Conservation (phyloP, 2,797 vertebrate species). For the Eulemur rubriventer region DNA sequence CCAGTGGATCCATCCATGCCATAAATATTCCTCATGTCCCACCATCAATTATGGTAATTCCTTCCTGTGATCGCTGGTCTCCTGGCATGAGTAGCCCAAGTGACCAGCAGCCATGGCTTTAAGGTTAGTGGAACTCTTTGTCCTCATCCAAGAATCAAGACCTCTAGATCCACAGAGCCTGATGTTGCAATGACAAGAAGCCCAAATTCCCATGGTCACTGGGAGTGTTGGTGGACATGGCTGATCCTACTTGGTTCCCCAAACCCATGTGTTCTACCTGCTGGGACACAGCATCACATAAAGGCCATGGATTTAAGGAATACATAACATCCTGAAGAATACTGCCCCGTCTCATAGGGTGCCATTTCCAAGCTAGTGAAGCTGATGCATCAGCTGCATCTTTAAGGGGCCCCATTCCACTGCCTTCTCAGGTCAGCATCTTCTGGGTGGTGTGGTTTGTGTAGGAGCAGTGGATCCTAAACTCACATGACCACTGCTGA, state of each 20-base stretch:
- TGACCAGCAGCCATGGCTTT: not conserved
- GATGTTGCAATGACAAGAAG: not conserved
- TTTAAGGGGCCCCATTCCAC: not conserved
- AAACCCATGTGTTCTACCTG: not conserved
- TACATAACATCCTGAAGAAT: not conserved
- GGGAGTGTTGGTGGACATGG: not conserved
- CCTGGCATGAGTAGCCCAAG: not conserved
- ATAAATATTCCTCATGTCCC: not conserved
- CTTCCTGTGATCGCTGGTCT: not conserved
- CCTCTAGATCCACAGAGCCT: not conserved
- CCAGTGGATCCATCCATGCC: not conserved
- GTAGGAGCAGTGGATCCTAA: not conserved
- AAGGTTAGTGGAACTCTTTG: not conserved
- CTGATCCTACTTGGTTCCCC: not conserved
- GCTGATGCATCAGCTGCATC: not conserved
- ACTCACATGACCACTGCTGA: not conserved
- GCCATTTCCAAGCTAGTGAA: not conserved
- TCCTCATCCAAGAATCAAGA: not conserved
- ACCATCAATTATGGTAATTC: not conserved
- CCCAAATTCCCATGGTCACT: not conserved
- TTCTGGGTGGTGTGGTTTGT: not conserved
- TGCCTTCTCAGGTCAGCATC: not conserved
- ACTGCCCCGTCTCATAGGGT: not conserved
- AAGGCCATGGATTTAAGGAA: not conserved
- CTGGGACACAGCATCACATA: not conserved